phyloP scores from a whole-genome alignment of 2,113 vertebrate genomes.

The Bostrychus sinensis region DNA sequence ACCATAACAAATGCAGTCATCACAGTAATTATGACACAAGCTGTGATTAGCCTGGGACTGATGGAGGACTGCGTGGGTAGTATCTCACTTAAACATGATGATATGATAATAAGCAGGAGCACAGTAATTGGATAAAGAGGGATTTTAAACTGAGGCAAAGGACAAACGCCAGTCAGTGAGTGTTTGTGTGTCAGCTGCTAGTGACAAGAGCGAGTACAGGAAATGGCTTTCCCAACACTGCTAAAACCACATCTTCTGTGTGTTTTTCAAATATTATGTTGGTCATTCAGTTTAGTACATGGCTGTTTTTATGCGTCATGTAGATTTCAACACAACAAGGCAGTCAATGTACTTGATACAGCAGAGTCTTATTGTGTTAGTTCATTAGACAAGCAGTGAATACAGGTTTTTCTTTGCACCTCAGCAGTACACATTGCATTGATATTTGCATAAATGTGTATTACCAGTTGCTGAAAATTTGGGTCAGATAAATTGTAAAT shows the following conservation, averaged over 20 bases:
- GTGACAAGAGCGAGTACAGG: constrained; percentile 12
- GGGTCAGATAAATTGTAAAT: no score
- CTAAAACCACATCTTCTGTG: constrained; percentile 18
- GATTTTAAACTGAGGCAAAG: constrained; percentile 14
- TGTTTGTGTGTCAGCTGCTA: constrained; percentile 29
- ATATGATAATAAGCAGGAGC: constrained; percentile 11
- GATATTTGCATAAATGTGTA: no score
- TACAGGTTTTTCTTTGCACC: no score
- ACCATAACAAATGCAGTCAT: constrained; percentile 11
- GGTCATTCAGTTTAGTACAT: no score
- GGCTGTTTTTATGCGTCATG: no score
- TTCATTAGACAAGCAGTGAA: no score
- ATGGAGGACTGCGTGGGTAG: constrained; percentile 7
- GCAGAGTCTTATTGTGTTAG: no score
- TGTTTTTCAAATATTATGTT: background rate
- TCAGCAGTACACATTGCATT: no score
- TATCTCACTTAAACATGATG: background rate
- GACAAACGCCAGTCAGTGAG: constrained; percentile 13
- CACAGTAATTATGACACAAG: constrained; percentile 8
- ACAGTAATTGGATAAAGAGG: constrained; percentile 15
- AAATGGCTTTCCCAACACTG: constrained; percentile 12
- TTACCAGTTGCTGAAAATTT: no score
- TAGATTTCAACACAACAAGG: no score
- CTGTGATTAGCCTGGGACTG: constrained; percentile 11
- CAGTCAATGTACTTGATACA: no score